Percentiles rank a stretch among this genome's conserved stretches.
phyloP scores from a whole-genome alignment of 2,797 vertebrate genomes.

The Menidia menidia region DNA sequence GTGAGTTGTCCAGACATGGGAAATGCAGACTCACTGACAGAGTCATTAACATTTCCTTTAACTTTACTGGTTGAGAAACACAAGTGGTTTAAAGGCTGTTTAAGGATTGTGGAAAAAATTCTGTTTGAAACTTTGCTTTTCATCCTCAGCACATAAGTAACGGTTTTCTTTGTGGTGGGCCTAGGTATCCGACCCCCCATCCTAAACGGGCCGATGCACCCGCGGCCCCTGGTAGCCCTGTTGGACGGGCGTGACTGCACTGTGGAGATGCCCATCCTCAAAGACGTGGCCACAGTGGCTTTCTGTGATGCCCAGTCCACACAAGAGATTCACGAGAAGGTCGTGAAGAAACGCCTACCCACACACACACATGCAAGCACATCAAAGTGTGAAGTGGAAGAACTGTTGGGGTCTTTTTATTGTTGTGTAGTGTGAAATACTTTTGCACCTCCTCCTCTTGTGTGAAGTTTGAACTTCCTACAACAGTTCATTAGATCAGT shows the following conservation, averaged over 20 bases:
- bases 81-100: slow-evolving; percentile 1
- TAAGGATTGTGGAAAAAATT: not conserved
- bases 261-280: slow-evolving; percentile 91
- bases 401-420: not conserved
- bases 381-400: not conserved
- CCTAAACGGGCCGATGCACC: slow-evolving; percentile 90
- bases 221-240: slow-evolving; percentile 87
- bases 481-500: not conserved
- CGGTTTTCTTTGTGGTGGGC: not conserved
- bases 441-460: not conserved
- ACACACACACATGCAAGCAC: too few relatives aligned
- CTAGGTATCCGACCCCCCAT: slow-evolving; percentile 90
- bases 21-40: slow-evolving; percentile 22
- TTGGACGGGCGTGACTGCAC: slow-evolving; percentile 90
- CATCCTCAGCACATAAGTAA: not conserved
- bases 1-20: slow-evolving; percentile 25
- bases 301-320: slow-evolving; percentile 93
- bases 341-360: slow-evolving; percentile 36
- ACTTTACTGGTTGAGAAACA: slow-evolving; percentile 22
- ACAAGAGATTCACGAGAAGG: slow-evolving; percentile 94
- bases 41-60: slow-evolving; percentile 42
- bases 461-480: not conserved
- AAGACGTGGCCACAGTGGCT: slow-evolving; percentile 91
- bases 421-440: not conserved
- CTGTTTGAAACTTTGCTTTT: not conserved